Base-by-base conservation (phyloP, 1,140 invertebrate species). In the Drosophila pachea region DNA sequence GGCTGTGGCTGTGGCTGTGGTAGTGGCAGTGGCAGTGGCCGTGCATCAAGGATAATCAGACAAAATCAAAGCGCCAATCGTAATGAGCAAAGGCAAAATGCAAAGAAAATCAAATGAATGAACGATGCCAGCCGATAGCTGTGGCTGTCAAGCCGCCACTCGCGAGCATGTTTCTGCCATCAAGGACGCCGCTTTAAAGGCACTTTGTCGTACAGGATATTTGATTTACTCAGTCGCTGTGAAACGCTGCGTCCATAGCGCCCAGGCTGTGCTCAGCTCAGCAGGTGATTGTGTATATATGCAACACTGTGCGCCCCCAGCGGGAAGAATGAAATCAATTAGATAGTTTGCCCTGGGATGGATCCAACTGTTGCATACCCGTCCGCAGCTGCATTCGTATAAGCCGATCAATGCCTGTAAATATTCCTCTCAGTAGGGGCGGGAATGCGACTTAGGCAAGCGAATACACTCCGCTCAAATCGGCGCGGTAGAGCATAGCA, bases 31-130 rank as follows among this genome's bases (percentile, higher is more conserved):
- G 40, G 40, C 49, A 7, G 38, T 11, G 33, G 45, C 59, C 45
- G 22, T 14, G 42, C 31, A 45, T 56, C 63, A 68, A 72, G 74
- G 68, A 76, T 75, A 77, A 71, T 38, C 55, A 66, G 42, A 66
- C 40, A 68, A 65, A 82, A 59, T 82, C 74, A 77, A 81, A 70
- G 67, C 50, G 50, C 62, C 14, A 67, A 49, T 76, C 36, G 59
- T 35, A 61, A 61, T n/a, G 38, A 33, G 48, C 43, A 49, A 49
- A 42, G 11, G 40, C 16, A 45, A 49, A 60, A 48, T 52, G n/a
- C 61, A 55, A 36, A 56, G 59, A 32, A 73, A 73, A 81, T 79
- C 61, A 60, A 81, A 74, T 77, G 31, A 82, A 68, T 43, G 60
- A 65, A 38, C 52, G 52, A 73, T 69, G 65, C 49, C 50, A 58